These are phyloP conservation scores for Sphenopsis melanotis DNA, from an alignment of 2,797 vertebrate species.

Conservation along the genomic window DNA sequence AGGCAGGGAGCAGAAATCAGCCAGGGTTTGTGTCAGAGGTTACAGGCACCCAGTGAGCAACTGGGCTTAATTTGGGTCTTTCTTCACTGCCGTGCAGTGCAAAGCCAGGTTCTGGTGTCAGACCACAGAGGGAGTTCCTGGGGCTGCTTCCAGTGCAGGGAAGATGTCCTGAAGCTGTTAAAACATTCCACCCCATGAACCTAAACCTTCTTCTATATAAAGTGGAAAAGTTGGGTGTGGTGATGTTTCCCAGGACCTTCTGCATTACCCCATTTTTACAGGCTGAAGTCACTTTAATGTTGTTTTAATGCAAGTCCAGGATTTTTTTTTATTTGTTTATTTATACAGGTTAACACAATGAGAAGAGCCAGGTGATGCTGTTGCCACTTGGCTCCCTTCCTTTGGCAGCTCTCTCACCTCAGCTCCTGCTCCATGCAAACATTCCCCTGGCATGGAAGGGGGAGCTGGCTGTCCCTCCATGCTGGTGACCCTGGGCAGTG, in stretches of 20 bases:
- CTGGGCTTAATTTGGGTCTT: background rate
- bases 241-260: background rate
- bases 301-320: background rate
- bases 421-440: background rate
- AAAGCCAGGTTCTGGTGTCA: background rate
- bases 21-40: background rate
- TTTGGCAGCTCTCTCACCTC: background rate
- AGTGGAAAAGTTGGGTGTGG: background rate
- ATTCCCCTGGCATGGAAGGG: fast-evolving
- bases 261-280: background rate
- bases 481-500: fast-evolving
- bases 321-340: background rate
- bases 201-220: background rate
- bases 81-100: background rate
- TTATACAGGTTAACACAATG: background rate
- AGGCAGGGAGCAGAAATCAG: background rate
- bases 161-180: background rate
- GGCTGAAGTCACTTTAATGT: background rate
- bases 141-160: background rate
- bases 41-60: background rate
- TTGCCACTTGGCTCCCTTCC: background rate
- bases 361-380: background rate
- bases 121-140: background rate
- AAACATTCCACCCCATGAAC: background rate
- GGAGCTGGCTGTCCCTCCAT: background rate